Percentiles rank a stretch among this genome's conserved stretches.
phyloP scores from a whole-genome alignment of 2,797 vertebrate species.

The Falco concolor region DNA sequence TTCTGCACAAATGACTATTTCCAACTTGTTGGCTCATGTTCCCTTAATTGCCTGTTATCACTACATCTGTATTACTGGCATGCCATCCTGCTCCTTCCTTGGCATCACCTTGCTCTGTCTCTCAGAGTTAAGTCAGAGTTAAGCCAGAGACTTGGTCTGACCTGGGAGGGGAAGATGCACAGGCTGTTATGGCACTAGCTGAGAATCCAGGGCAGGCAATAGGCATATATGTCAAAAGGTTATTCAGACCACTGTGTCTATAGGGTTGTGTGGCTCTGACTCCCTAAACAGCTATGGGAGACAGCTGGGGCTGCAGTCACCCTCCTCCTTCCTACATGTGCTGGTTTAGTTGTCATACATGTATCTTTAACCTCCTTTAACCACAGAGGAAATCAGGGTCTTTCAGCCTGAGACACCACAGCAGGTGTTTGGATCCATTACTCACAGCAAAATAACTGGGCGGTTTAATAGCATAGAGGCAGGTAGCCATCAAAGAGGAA shows the following conservation, averaged over 20 bases:
- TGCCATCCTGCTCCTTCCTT: background rate
- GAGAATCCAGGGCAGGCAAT: background rate
- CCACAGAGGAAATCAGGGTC: too few relatives aligned
- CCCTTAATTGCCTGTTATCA: background rate
- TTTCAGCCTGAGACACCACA: background rate
- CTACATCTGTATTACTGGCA: background rate
- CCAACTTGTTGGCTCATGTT: background rate
- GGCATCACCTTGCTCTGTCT: background rate
- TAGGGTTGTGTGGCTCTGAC: background rate
- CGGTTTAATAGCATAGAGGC: background rate
- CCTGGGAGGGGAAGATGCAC: background rate
- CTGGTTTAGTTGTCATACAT: background rate
- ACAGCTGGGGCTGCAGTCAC: background rate
- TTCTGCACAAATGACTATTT: background rate
- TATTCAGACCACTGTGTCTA: background rate
- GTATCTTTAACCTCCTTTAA: background rate
- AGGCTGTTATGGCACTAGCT: rapidly evolving
- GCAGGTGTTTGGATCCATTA: background rate
- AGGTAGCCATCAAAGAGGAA: background rate
- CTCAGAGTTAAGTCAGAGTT: background rate
- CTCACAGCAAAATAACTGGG: background rate
- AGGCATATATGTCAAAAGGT: background rate
- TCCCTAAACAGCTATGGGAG: background rate
- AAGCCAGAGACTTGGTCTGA: background rate
- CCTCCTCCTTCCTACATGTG: rapidly evolving